Evolutionary conservation across 2,888 invertebrate genomes (phyloP).

Genomic region (Palloptera scutellata): DNA sequence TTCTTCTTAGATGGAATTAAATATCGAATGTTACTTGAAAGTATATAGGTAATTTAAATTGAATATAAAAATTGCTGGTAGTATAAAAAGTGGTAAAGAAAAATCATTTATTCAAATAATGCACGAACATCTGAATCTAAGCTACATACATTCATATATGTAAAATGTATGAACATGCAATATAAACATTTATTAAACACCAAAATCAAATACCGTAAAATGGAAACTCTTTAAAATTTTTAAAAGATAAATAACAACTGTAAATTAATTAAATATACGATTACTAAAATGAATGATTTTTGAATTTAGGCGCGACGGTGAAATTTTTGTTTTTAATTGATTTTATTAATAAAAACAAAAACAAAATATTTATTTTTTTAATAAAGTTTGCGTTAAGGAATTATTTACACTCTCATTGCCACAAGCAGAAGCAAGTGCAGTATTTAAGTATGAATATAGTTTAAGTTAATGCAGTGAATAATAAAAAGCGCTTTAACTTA

Average conservation of each 20-base stretch:
- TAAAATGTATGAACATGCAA: too few relatives aligned
- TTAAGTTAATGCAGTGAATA: too few relatives aligned
- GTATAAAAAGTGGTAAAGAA: too few relatives aligned
- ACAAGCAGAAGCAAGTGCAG: background rate
- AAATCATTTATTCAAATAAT: too few relatives aligned
- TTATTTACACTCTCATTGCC: constrained; percentile 44
- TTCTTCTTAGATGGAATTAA: too few relatives aligned
- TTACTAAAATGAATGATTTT: background rate
- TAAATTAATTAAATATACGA: constrained; percentile 38
- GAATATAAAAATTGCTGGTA: too few relatives aligned
- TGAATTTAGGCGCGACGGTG: constrained; percentile 38
- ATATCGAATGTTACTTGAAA: too few relatives aligned
- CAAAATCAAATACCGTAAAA: constrained; percentile 25
- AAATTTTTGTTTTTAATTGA: constrained; percentile 33
- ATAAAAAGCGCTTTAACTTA: background rate
- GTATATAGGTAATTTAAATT: too few relatives aligned
- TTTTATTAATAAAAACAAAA: background rate
- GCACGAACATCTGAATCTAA: too few relatives aligned
- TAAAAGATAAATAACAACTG: constrained; percentile 48
- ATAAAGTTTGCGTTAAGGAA: constrained; percentile 6
- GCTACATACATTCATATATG: too few relatives aligned
- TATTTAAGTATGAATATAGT: background rate
- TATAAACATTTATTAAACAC: too few relatives aligned
- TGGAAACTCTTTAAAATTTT: constrained; percentile 28
- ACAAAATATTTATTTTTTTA: background rate